A percentile compares a stretch with the other conserved stretches of the same genome.
phyloP scores from a whole-genome alignment of 2,797 vertebrate species.

The Danio tinwini region DNA sequence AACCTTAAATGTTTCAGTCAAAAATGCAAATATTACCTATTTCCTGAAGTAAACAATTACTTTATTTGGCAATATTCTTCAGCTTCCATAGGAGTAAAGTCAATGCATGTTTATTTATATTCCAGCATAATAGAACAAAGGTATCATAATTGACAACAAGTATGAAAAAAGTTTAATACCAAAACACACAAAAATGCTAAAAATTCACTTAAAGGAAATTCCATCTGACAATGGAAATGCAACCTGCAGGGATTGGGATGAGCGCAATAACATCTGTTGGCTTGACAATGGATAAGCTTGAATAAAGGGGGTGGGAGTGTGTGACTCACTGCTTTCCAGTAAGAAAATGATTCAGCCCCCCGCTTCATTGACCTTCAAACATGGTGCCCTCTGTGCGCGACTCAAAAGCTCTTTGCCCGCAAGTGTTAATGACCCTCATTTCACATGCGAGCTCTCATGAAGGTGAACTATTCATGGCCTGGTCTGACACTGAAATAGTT shows the following conservation, averaged over 20 bases:
- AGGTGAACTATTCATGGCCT: conserved; percentile 38
- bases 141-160: background rate
- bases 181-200: conserved; percentile 45
- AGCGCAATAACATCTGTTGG: conserved; percentile 58
- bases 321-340: conserved; percentile 81
- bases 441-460: conserved; percentile 13
- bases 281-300: conserved; percentile 46
- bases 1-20: too few relatives aligned
- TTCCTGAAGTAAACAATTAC: conserved; percentile 3
- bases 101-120: background rate
- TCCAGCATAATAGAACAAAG: background rate
- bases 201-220: conserved; percentile 59
- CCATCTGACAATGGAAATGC: conserved; percentile 55
- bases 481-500: background rate
- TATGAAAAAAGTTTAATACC: too few relatives aligned
- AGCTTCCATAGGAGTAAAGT: background rate
- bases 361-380: conserved; percentile 57
- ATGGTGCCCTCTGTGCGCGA: conserved; percentile 40
- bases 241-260: conserved; percentile 56
- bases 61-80: background rate
- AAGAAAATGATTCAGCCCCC: conserved; percentile 75
- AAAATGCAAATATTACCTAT: background rate
- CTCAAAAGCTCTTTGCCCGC: conserved; percentile 7
- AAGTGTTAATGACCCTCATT: conserved; percentile 15
- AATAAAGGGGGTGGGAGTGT: conserved; percentile 61